A percentile compares a stretch with the other conserved stretches of the same genome.
Evolutionary conservation across 2,113 vertebrate species (phyloP).

Genomic region (Sphaerodactylus townsendi): DNA sequence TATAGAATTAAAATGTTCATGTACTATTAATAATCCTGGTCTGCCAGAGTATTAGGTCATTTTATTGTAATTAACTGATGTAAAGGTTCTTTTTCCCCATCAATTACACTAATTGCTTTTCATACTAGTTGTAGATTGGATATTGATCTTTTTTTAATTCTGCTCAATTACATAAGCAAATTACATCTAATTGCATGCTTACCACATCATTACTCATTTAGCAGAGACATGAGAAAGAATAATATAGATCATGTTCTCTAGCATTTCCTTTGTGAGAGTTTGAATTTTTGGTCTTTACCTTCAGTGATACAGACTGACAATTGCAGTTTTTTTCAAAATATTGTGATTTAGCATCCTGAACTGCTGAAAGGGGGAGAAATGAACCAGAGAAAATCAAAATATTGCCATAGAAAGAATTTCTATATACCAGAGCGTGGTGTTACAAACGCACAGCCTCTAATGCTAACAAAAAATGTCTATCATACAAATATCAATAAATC

Average conservation of each 20-base stretch:
- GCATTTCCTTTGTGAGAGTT: slow-evolving; percentile 57
- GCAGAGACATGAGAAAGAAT: slow-evolving; percentile 52
- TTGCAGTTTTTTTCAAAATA: slow-evolving; percentile 51
- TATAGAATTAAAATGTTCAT: slow-evolving; percentile 66
- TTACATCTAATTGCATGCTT: slow-evolving; percentile 75
- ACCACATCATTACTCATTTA: slow-evolving; percentile 71
- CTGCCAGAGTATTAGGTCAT: slow-evolving; percentile 72
- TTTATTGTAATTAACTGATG: slow-evolving; percentile 73
- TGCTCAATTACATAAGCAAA: slow-evolving; percentile 78
- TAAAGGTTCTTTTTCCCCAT: slow-evolving; percentile 52
- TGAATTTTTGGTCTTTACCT: slow-evolving; percentile 55
- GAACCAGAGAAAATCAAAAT: not conserved
- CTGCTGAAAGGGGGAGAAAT: not conserved
- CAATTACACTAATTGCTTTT: slow-evolving; percentile 79
- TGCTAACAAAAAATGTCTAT: not conserved
- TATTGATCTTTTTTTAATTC: slow-evolving; percentile 75
- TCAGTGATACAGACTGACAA: slow-evolving; percentile 40
- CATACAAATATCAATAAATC: not conserved
- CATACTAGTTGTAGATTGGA: slow-evolving; percentile 73
- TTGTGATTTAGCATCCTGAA: slow-evolving; percentile 17
- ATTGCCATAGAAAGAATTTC: not conserved
- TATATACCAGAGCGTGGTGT: not conserved
- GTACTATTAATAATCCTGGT: slow-evolving; percentile 73
- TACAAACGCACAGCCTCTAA: not conserved
- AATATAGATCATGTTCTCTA: slow-evolving; percentile 39